These are phyloP conservation scores for Papilio xuthus DNA, from an alignment of 1,140 invertebrate genomes.

Conservation along the genomic window DNA sequence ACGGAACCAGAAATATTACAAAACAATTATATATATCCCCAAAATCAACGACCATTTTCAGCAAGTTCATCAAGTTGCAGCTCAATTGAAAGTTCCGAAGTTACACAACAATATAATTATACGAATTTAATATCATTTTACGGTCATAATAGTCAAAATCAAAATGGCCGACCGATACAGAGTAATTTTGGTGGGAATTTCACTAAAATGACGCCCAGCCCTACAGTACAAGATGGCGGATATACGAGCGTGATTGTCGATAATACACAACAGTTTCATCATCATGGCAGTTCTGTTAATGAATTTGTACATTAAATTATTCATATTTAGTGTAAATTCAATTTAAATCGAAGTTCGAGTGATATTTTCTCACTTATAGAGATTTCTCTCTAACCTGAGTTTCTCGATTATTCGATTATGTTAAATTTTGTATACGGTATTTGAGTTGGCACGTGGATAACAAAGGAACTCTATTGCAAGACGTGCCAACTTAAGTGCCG, in stretches of 20 bases:
- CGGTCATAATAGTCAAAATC: slow-evolving; percentile 57
- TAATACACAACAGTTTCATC: slow-evolving; percentile 77
- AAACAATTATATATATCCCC: slow-evolving; percentile 62
- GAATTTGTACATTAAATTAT: slow-evolving; percentile 77
- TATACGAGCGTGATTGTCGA: slow-evolving; percentile 79
- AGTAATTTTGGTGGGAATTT: slow-evolving; percentile 66
- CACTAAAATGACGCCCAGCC: slow-evolving; percentile 60
- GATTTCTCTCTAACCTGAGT: too few species aligned
- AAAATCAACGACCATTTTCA: slow-evolving; percentile 74
- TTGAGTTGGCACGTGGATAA: background rate
- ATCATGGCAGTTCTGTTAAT: slow-evolving; percentile 68
- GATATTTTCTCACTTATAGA: too few species aligned
- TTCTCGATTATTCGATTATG: too few species aligned
- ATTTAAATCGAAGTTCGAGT: too few species aligned
- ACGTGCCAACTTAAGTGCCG: background rate
- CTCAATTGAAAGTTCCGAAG: slow-evolving; percentile 72
- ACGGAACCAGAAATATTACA: slow-evolving; percentile 60
- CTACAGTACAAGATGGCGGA: slow-evolving; percentile 61
- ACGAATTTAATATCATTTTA: slow-evolving; percentile 76
- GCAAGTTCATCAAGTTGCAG: slow-evolving; percentile 76
- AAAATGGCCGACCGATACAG: slow-evolving; percentile 67
- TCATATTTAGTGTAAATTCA: too few species aligned
- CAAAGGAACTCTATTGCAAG: background rate
- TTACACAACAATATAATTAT: slow-evolving; percentile 69
- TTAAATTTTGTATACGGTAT: background rate